Conservation (phyloP, 2,113 vertebrate genomes). For the Perca fluviatilis region DNA sequence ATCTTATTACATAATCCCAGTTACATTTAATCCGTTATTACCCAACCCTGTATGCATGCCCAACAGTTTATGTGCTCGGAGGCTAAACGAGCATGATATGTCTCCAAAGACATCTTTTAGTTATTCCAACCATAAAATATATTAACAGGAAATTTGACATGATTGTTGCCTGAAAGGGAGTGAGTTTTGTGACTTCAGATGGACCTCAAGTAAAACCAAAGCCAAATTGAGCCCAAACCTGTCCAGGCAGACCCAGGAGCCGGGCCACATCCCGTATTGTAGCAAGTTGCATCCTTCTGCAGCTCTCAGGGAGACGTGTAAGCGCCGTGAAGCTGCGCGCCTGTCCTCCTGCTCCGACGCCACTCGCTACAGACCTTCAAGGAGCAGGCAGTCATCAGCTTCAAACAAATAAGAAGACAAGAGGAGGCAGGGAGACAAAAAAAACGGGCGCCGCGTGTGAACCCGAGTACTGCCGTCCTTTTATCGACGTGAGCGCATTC, state of each 20-base stretch:
- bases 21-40: no score
- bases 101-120: no score
- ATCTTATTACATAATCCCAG: no score
- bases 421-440: constrained; percentile 52
- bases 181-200: not conserved
- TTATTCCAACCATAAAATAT: not conserved
- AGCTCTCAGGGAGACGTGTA: constrained; percentile 3
- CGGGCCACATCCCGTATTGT: not conserved
- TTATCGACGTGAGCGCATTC: constrained; percentile 68
- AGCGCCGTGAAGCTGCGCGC: not conserved
- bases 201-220: not conserved
- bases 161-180: not conserved
- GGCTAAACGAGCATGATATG: no score
- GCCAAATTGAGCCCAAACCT: not conserved
- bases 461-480: constrained; percentile 73
- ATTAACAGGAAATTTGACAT: not conserved
- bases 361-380: constrained; percentile 46
- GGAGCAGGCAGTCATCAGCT: constrained; percentile 62
- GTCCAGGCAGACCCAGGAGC: not conserved
- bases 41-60: no score
- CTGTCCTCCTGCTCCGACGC: constrained; percentile 14
- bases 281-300: not conserved
- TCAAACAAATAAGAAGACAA: constrained; percentile 72
- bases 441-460: constrained; percentile 45
- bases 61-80: no score